These are phyloP conservation scores for Liolophura sinensis DNA, from an alignment of 1,140 invertebrate species.

Conservation along the genomic window DNA sequence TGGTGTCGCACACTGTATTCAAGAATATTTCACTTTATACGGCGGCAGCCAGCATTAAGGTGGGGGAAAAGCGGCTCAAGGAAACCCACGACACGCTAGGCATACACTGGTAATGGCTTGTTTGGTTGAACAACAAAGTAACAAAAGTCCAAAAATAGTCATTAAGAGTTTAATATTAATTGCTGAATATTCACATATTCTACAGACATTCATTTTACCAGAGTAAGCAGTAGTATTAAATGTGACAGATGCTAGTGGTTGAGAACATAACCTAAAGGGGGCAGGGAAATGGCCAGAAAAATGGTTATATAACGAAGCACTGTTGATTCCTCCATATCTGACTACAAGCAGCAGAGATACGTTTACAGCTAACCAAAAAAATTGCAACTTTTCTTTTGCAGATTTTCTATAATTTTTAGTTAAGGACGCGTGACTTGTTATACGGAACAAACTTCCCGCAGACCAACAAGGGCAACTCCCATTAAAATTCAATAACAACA, in stretches of 20 bases:
- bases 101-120: not conserved
- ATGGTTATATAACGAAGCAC: constrained; percentile 37
- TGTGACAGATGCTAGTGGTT: not conserved
- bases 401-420: constrained; percentile 2
- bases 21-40: too few relatives aligned
- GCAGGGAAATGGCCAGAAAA: constrained; percentile 48
- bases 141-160: not conserved
- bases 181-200: not conserved
- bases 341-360: constrained; percentile 3
- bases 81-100: too few relatives aligned
- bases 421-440: not conserved
- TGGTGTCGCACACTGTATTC: too few relatives aligned
- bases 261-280: constrained; percentile 44
- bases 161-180: not conserved
- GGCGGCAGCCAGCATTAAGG: too few relatives aligned
- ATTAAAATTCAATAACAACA: constrained; percentile 4
- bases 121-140: not conserved
- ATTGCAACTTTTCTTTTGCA: not conserved
- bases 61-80: too few relatives aligned
- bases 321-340: constrained; percentile 13
- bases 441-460: constrained; percentile 1
- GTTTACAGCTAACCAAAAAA: constrained; percentile 9
- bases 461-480: not conserved
- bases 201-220: not conserved
- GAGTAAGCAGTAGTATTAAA: not conserved